Conservation (phyloP, 2,888 invertebrate genomes). For the Lottia scabra region DNA sequence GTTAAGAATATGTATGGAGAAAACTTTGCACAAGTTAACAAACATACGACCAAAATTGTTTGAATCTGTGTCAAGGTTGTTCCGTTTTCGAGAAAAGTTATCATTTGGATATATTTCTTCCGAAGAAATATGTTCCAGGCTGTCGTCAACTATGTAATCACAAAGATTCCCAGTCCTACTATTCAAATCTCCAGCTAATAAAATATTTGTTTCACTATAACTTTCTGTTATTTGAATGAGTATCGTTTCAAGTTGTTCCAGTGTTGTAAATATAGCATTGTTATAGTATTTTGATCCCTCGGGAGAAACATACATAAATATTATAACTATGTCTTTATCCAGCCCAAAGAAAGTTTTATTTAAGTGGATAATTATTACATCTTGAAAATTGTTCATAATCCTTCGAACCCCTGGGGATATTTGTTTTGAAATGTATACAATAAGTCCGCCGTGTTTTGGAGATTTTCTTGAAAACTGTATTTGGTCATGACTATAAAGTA, state of each 20-base stretch:
- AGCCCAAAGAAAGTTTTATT: neutral
- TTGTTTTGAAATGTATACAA: neutral
- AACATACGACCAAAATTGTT: neutral
- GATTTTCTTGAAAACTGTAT: neutral
- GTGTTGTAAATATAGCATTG: neutral
- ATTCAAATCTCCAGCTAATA: neutral
- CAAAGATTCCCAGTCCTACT: neutral
- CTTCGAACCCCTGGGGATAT: neutral
- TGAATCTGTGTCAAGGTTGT: neutral
- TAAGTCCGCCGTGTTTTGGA: neutral
- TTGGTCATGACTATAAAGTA: too few species aligned
- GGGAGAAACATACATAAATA: neutral
- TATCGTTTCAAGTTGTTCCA: neutral
- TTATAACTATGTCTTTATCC: neutral
- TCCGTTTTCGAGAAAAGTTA: neutral
- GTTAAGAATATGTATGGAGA: neutral
- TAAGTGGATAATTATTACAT: neutral
- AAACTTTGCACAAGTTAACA: neutral
- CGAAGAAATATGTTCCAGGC: neutral
- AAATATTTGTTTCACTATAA: neutral
- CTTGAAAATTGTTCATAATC: neutral
- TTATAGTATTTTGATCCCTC: neutral
- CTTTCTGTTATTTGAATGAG: neutral
- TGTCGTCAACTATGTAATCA: neutral
- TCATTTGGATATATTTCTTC: neutral